These are phyloP conservation scores for Brachionus plicatilis DNA, from an alignment of 1,140 invertebrate species.

Conservation along the genomic window DNA sequence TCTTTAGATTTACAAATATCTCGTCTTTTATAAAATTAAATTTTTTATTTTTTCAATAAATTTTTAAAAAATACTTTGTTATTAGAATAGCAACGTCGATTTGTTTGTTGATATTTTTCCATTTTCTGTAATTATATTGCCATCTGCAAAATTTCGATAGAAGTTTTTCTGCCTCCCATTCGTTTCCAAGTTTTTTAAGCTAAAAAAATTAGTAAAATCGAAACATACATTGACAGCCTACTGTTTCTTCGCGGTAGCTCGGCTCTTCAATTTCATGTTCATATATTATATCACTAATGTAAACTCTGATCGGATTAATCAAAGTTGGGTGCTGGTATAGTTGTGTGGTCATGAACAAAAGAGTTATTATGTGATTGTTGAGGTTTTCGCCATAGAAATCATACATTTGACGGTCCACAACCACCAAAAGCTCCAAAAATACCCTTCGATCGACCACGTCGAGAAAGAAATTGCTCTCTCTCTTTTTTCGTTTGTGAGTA, in stretches of 20 bases:
- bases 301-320: conserved; percentile 79
- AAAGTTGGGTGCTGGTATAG: conserved; percentile 79
- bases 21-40: neutral
- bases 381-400: conserved; percentile 56
- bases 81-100: conserved; percentile 31
- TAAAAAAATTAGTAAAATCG: neutral
- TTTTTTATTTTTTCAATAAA: neutral
- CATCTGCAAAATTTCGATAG: conserved; percentile 27
- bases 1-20: conserved; percentile 16
- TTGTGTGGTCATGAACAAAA: conserved; percentile 70
- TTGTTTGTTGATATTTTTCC: neutral
- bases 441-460: conserved; percentile 62
- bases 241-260: neutral
- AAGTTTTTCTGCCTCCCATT: conserved; percentile 4
- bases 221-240: neutral
- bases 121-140: conserved; percentile 12
- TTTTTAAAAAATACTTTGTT: neutral
- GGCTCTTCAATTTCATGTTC: conserved; percentile 59
- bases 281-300: conserved; percentile 74
- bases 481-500: neutral
- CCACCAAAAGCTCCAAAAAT: conserved; percentile 78
- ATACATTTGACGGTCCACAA: conserved; percentile 78
- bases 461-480: neutral
- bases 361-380: conserved; percentile 72
- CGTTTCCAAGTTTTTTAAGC: neutral